Base-by-base conservation (phyloP, 2,113 vertebrate species). In the Carassius gibelio region DNA sequence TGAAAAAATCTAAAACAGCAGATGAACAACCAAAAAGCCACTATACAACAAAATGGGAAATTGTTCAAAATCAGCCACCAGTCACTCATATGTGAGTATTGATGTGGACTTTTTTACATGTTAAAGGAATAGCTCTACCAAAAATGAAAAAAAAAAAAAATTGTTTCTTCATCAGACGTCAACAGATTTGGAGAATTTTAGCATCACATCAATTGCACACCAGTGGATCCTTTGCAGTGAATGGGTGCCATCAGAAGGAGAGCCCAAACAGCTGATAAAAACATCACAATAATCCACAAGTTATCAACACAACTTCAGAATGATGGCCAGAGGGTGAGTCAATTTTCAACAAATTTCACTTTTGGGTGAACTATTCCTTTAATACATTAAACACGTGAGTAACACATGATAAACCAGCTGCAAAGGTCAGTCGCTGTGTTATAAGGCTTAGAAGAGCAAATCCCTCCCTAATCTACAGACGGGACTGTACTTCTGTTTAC, bases 401-500 rank as follows among this genome's bases (percentile, higher is more conserved):
- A 76, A 82, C 45, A 11, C 38, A 74, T 80, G 59, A 30, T 52
- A 30, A 52, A 23, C 6, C 21, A 23, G 19, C 34, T 69, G 23
- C 68, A 76, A 45, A 50, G 91, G 92, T 92, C 89, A 93, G 50
- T 89, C 81, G 90, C 90, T 88, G 87, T 85, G 92, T 91, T 92
- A 82, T 87, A 71, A 87, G 87, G 93, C 89, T 95, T 94, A 94
- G 89, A 82, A 76, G 50, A 36, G 89, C 81, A 94, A 95, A 94
- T 94, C 93, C 85, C 93, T 91, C 87, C 81, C 83, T 95, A 94
- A 95, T 94, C 94, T 92, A 88, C 61, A 90, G 61, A 79, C 59
- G 87, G 84, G 77, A 84, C 88, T 68, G 15, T 88, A 90, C 82
- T 36, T 66, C 85, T 62, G 89, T 93, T 92, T 92, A 93, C 91